phyloP scores from a whole-genome alignment of 2,113 vertebrate genomes.

The Stigmatopora nigra region DNA sequence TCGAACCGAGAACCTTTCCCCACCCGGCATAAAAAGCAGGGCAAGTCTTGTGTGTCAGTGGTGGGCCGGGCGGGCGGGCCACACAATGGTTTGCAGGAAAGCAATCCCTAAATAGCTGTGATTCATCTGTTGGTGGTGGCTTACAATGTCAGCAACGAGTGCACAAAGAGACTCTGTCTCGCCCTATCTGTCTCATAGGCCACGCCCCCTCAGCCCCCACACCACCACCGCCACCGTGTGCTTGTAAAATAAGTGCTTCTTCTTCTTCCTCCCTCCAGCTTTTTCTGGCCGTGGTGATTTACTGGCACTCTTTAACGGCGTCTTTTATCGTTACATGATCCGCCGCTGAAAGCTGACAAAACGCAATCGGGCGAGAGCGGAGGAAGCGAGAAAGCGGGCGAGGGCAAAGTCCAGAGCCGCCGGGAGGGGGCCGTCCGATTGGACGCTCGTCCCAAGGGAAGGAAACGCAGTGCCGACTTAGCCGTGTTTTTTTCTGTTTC shows the following conservation, averaged over 20 bases:
- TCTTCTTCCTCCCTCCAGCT: no score
- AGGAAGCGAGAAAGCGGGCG: constrained; percentile 46
- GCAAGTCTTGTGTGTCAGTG: no score
- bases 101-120: constrained; percentile 77
- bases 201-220: no score
- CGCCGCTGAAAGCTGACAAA: constrained; percentile 72
- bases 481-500: constrained; percentile 10
- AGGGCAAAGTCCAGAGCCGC: constrained; percentile 31
- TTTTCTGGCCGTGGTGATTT: constrained; percentile 68
- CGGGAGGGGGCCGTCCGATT: no score
- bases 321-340: constrained; percentile 74
- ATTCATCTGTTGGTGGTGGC: constrained; percentile 77
- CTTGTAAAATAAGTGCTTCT: constrained; percentile 68
- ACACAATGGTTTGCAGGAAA: constrained; percentile 75
- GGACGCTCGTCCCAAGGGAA: no score
- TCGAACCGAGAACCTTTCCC: constrained; percentile 67
- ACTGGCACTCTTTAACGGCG: constrained; percentile 67
- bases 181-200: constrained; percentile 50
- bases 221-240: constrained; percentile 57
- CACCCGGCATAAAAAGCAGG: constrained; percentile 74
- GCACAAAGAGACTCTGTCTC: constrained; percentile 68
- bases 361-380: constrained; percentile 61
- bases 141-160: constrained; percentile 67
- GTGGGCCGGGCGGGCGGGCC: no score
- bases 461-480: no score